Conservation (phyloP, 2,797 vertebrate genomes). For the Okamejei kenojei region DNA sequence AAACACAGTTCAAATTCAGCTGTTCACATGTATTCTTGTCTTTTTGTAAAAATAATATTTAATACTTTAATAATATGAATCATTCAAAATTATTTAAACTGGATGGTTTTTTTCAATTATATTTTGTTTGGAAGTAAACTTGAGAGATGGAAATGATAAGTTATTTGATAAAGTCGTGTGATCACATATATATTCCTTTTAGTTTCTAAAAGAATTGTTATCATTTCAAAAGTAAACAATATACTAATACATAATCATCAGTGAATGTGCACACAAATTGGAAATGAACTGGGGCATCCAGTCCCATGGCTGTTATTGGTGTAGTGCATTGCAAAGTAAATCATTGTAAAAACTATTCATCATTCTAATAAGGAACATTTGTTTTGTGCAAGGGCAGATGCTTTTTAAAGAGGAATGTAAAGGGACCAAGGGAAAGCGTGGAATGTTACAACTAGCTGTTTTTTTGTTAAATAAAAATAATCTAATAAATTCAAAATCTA, state of each 20-base stretch:
- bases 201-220: not conserved
- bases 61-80: not conserved
- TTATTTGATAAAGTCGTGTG: not conserved
- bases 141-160: not conserved
- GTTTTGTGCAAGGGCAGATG: not conserved
- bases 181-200: not conserved
- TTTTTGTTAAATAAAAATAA: not conserved
- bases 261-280: not conserved
- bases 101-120: not conserved
- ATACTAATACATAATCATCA: not conserved
- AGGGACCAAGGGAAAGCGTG: not conserved
- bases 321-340: not conserved
- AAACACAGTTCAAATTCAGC: not conserved
- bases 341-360: not conserved
- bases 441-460: not conserved
- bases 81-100: not conserved
- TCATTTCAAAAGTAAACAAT: not conserved
- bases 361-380: not conserved
- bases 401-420: not conserved
- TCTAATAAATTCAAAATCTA: not conserved
- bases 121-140: not conserved
- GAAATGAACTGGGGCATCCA: not conserved
- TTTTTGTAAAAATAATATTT: no score
- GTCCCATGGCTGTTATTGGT: not conserved
- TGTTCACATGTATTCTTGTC: not conserved